Percentiles rank a stretch among this genome's conserved stretches.
These are phyloP conservation scores for Drosophila kuntzei DNA, from an alignment of 2,888 invertebrate species.

Conservation along the genomic window DNA sequence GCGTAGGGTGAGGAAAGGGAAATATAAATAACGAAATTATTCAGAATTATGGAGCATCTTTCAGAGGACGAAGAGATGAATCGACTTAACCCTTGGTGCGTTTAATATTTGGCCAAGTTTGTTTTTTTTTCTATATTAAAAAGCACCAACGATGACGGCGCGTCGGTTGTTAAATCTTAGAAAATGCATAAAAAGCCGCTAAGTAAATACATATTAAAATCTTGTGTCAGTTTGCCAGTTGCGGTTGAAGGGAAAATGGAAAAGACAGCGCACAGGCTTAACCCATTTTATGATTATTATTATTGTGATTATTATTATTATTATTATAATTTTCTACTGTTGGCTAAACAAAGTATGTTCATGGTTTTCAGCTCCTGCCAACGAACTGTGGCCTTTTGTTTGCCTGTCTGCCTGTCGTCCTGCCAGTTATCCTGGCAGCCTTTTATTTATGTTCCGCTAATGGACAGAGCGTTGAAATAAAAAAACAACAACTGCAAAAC, in stretches of 20 bases:
- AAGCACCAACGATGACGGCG: slow-evolving; percentile 13
- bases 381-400: slow-evolving; percentile 27
- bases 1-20: slow-evolving; percentile 3
- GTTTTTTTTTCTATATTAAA: slow-evolving; percentile 68
- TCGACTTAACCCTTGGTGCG: slow-evolving; percentile 66
- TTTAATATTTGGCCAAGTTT: slow-evolving; percentile 68
- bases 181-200: slow-evolving; percentile 70
- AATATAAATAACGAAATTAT: slow-evolving; percentile 73
- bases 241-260: slow-evolving; percentile 16
- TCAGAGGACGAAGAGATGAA: slow-evolving; percentile 11
- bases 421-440: slow-evolving; percentile 25
- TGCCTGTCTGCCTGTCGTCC: slow-evolving; percentile 31
- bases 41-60: slow-evolving; percentile 69
- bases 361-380: slow-evolving; percentile 50
- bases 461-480: slow-evolving; percentile 61
- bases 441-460: slow-evolving; percentile 73
- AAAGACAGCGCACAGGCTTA: slow-evolving; percentile 41
- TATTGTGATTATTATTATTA: slow-evolving; percentile 55
- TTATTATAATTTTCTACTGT: slow-evolving; percentile 56
- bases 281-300: slow-evolving; percentile 67
- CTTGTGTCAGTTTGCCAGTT: slow-evolving; percentile 52
- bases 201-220: slow-evolving; percentile 75
- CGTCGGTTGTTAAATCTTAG: slow-evolving; percentile 60
- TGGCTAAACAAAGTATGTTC: slow-evolving; percentile 72
- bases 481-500: slow-evolving; percentile 41